Conservation (phyloP, 1,140 invertebrate species). For the Aphelenchoides fujianensis region DNA sequence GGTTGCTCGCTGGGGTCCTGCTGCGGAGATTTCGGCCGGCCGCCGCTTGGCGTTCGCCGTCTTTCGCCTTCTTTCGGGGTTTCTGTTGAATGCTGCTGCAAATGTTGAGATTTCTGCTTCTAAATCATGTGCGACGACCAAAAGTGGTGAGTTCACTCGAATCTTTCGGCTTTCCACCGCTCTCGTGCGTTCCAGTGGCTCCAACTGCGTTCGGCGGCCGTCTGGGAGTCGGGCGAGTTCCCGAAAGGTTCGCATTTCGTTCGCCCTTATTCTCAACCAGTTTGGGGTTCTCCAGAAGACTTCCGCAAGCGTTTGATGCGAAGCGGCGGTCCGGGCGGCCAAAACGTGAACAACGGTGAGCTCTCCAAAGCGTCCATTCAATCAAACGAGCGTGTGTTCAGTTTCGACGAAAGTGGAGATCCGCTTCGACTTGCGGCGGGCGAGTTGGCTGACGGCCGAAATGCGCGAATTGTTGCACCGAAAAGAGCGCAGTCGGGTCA, state of each 20-base stretch:
- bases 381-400: slow-evolving; percentile 30
- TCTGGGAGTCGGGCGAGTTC: not conserved
- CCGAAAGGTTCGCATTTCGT: not conserved
- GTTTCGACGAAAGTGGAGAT: slow-evolving; percentile 51
- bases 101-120: no score
- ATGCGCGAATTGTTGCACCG: slow-evolving; percentile 30
- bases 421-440: slow-evolving; percentile 34
- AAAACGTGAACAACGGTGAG: slow-evolving; percentile 46
- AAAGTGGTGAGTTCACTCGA: no score
- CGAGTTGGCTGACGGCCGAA: slow-evolving; percentile 38
- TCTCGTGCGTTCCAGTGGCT: not conserved
- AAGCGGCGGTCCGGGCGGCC: slow-evolving; percentile 39
- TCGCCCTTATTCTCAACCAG: no score
- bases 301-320: slow-evolving; percentile 32
- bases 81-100: no score
- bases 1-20: no score
- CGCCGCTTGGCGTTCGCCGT: no score
- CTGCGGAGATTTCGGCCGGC: no score
- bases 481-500: slow-evolving; percentile 32
- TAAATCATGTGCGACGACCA: no score
- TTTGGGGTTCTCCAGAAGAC: slow-evolving; percentile 27
- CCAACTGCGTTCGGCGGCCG: not conserved
- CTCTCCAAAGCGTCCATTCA: not conserved
- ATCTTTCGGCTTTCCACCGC: no score
- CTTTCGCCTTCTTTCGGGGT: no score